Evolutionary conservation across 2,888 invertebrate genomes (phyloP).

Genomic region (Amphimallon solstitiale): DNA sequence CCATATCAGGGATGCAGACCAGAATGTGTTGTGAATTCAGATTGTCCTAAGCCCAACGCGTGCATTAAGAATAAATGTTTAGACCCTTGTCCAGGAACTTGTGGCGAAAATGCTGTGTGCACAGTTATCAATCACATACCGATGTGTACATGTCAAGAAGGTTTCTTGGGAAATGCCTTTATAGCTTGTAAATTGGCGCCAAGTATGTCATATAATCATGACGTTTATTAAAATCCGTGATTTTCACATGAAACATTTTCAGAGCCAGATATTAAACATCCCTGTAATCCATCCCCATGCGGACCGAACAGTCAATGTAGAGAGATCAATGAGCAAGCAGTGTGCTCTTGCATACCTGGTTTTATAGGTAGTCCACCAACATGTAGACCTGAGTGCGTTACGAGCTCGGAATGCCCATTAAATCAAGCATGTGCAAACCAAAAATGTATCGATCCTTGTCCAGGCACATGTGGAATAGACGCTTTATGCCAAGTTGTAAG

Average conservation of each 20-base stretch:
- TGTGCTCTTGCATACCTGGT: constrained; percentile 74
- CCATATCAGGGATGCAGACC: constrained; percentile 82
- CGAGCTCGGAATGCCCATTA: constrained; percentile 74
- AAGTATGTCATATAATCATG: constrained; percentile 31
- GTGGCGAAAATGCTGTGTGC: constrained; percentile 80
- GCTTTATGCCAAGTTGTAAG: constrained; percentile 78
- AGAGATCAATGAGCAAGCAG: constrained; percentile 72
- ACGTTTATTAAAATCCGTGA: neutral
- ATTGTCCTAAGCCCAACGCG: constrained; percentile 79
- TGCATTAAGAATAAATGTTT: constrained; percentile 83
- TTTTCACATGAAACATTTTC: constrained; percentile 22
- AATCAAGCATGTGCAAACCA: constrained; percentile 76
- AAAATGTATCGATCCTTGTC: constrained; percentile 75
- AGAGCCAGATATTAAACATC: constrained; percentile 57
- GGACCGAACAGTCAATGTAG: constrained; percentile 73
- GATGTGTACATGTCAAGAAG: constrained; percentile 67
- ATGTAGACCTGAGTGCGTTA: constrained; percentile 77
- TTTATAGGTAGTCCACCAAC: constrained; percentile 73
- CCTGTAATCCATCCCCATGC: constrained; percentile 74
- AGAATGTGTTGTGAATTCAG: constrained; percentile 82
- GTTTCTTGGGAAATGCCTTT: constrained; percentile 78
- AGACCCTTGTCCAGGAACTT: constrained; percentile 87
- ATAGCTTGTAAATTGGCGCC: constrained; percentile 68
- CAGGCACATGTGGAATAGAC: constrained; percentile 75
- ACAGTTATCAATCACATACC: constrained; percentile 81